A percentile compares a stretch with the other conserved stretches of the same genome.
phyloP scores from a whole-genome alignment of 1,140 invertebrate genomes.

The Drosophila persimilis region DNA sequence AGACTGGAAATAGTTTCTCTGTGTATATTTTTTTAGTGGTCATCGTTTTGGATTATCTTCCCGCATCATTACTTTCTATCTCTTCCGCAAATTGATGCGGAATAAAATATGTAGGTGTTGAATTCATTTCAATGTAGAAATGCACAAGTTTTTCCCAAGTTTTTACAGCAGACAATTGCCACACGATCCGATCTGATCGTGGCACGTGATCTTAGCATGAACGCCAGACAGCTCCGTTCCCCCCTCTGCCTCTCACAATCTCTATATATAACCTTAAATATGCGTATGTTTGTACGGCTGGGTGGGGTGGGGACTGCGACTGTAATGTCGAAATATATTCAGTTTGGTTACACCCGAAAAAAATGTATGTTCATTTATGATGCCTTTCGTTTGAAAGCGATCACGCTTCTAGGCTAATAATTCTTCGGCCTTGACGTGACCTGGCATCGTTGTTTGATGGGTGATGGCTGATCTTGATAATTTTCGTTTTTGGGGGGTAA shows the following conservation, averaged over 20 bases:
- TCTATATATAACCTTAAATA: slow-evolving; percentile 39
- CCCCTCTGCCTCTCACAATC: slow-evolving; percentile 4
- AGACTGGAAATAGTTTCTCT: slow-evolving; percentile 35
- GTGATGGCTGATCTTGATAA: slow-evolving; percentile 57
- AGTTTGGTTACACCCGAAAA: slow-evolving; percentile 56
- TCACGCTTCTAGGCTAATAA: slow-evolving; percentile 59
- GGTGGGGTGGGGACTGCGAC: neutral
- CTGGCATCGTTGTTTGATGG: slow-evolving; percentile 39
- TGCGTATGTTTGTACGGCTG: slow-evolving; percentile 22
- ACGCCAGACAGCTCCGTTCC: slow-evolving; percentile 36
- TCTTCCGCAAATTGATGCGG: neutral
- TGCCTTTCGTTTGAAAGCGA: slow-evolving; percentile 36
- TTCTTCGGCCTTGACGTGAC: slow-evolving; percentile 68
- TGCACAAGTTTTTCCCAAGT: slow-evolving; percentile 33
- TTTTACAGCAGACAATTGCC: slow-evolving; percentile 26
- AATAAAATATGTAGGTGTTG: slow-evolving; percentile 8
- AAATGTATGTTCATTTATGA: slow-evolving; percentile 28
- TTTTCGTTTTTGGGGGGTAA: slow-evolving; percentile 33
- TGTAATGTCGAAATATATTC: slow-evolving; percentile 64
- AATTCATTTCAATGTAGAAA: slow-evolving; percentile 8
- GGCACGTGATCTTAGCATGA: slow-evolving; percentile 66
- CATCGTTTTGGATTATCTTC: neutral
- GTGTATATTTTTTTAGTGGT: neutral
- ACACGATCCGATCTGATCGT: slow-evolving; percentile 29
- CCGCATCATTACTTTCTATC: slow-evolving; percentile 5